Evolutionary conservation across 2,888 invertebrate species (phyloP), one percentile per base, ranked within the genome.

Genomic region (Tinea trinotella): DNA sequence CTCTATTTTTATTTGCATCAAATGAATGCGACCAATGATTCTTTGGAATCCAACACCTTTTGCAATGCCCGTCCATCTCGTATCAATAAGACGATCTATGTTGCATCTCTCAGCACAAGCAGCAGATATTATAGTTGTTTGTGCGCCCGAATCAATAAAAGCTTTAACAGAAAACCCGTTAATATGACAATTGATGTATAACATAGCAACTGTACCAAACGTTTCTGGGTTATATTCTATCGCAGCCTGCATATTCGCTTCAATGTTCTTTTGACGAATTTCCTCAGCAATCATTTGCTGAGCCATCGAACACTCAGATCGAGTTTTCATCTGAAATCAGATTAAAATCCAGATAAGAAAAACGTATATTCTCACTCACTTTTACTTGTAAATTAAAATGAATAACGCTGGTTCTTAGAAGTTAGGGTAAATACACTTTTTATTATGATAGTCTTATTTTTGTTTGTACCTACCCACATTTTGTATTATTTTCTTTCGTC

Each of bases 171-270:
- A 95, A 71, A 94, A 92, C 35, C 98, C 98, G 81, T 99, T 99
- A 0, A 99, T 98, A 76, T 92, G 93, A 75, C 99, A 98, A 74
- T 98, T 95, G 57, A 99, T 97, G 75, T 99, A 94, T 63, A 99
- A 88, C 99, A 99, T 99, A 50, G 95, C 93, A 46, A 99, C 98
- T 24, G 96, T 96, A 56, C 98, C 99, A 80, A 99, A 99, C 48
- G 95, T 97, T 82, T 99, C 99, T 0, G 99, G 99, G 78, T 98
- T 96, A 74, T 96, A 96, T 71, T 99, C 99, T 91, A 99, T 97
- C 0, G 99, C 99, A 0, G 97, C 96, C 71, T 98, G 97, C 98
- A 99, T 98, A 69, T 98, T 98, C 0, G 96, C 95, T 76, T 98
- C 96, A 59, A 99, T 97, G 76, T 99, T 99, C 72, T 97, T 95